Evolutionary conservation across 2,888 invertebrate genomes (phyloP).

Genomic region (Melangyna quadrimaculata): DNA sequence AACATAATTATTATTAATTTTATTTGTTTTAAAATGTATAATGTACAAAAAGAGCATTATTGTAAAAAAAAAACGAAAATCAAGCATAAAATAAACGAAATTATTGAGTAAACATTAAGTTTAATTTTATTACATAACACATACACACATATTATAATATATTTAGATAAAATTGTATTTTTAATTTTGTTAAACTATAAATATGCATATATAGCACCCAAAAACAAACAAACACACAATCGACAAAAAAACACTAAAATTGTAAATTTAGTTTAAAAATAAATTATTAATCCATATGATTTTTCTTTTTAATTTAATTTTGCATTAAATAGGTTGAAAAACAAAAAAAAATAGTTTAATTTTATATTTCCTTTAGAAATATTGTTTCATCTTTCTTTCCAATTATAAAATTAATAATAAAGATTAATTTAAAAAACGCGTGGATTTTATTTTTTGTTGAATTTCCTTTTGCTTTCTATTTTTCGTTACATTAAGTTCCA

Average conservation of each 20-base stretch:
- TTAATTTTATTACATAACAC: slow-evolving; percentile 34
- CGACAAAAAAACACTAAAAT: slow-evolving; percentile 42
- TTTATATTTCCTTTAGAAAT: slow-evolving; percentile 69
- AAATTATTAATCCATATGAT: slow-evolving; percentile 67
- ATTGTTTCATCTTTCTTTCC: slow-evolving; percentile 64
- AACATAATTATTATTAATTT: slow-evolving; percentile 26
- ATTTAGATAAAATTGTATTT: slow-evolving; percentile 70
- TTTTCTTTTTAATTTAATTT: slow-evolving; percentile 59
- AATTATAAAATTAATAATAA: slow-evolving; percentile 62
- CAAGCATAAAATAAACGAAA: slow-evolving; percentile 15
- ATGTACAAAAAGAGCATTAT: slow-evolving; percentile 60
- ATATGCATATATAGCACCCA: slow-evolving; percentile 36
- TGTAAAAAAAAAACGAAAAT: slow-evolving; percentile 28
- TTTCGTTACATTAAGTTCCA: not conserved
- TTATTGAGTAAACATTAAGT: slow-evolving; percentile 35
- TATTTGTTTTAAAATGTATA: slow-evolving; percentile 29
- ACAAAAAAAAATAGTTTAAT: slow-evolving; percentile 62
- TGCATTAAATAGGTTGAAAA: slow-evolving; percentile 50
- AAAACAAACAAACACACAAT: slow-evolving; percentile 27
- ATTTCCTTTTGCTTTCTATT: not conserved
- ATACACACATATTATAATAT: slow-evolving; percentile 24
- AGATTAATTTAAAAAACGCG: slow-evolving; percentile 58
- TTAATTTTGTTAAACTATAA: slow-evolving; percentile 50
- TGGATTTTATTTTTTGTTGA: slow-evolving; percentile 30
- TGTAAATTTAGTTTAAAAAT: slow-evolving; percentile 71